A percentile compares a stretch with the other conserved stretches of the same genome.
Evolutionary conservation across 2,888 invertebrate species (phyloP).

Genomic region (Euplagia quadripunctaria): DNA sequence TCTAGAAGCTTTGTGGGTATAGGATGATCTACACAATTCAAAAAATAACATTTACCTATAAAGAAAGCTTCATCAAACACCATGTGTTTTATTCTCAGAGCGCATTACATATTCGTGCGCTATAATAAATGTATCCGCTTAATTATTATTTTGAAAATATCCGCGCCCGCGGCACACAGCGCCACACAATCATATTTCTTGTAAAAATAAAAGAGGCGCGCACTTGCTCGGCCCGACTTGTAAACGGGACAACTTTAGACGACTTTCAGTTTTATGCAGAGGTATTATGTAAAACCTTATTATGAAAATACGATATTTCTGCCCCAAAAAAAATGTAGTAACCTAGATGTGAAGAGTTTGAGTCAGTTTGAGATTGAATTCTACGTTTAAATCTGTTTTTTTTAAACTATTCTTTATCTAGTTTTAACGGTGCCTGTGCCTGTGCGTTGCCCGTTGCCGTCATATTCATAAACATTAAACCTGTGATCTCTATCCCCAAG

Average conservation of each 20-base stretch:
- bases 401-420: neutral
- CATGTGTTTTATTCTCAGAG: conserved; percentile 64
- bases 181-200: conserved; percentile 54
- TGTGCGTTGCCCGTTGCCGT: no score
- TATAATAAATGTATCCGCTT: conserved; percentile 87
- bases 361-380: neutral
- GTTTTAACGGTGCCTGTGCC: no score
- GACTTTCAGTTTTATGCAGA: conserved; percentile 33
- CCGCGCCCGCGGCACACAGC: conserved; percentile 77
- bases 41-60: conserved; percentile 4
- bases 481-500: no score
- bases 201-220: conserved; percentile 49
- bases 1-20: neutral
- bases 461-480: no score
- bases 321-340: neutral
- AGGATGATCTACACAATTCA: neutral
- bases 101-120: conserved; percentile 78
- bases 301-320: neutral
- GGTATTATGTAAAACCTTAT: neutral
- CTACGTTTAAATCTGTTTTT: neutral
- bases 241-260: conserved; percentile 40
- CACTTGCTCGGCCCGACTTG: conserved; percentile 39
- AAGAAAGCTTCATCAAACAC: conserved; percentile 52
- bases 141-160: conserved; percentile 87
- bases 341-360: neutral